phyloP scores from a whole-genome alignment of 2,113 vertebrate species.

The Barbus barbus region DNA sequence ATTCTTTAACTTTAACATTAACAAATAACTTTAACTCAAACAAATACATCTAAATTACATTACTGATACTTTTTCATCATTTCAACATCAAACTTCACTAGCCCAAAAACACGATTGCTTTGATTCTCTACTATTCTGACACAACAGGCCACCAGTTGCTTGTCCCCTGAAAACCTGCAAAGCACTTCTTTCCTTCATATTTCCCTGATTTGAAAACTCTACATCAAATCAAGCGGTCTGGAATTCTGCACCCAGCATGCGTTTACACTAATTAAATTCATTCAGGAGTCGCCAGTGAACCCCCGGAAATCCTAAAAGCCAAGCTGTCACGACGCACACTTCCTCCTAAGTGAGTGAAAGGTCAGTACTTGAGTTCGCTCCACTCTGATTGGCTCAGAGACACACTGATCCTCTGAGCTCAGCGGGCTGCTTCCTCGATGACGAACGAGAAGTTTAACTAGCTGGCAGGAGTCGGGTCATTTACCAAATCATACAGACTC shows the following conservation, averaged over 20 bases:
- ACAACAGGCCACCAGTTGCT: neutral
- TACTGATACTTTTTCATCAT: neutral
- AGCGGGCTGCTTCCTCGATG: constrained; percentile 55
- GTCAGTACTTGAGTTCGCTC: constrained; percentile 47
- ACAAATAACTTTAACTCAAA: neutral
- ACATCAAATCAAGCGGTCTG: neutral
- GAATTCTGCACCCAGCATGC: neutral
- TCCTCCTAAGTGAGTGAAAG: constrained; percentile 53
- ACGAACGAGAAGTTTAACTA: constrained; percentile 30
- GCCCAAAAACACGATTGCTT: neutral
- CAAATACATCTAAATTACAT: neutral
- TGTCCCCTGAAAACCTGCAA: neutral
- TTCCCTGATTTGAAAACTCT: neutral
- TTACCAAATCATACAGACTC: neutral
- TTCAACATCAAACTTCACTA: neutral
- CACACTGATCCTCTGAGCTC: constrained; percentile 43
- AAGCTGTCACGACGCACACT: constrained; percentile 35
- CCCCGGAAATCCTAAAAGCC: constrained; percentile 6
- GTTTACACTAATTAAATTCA: neutral
- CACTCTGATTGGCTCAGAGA: constrained; percentile 44
- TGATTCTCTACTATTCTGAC: neutral
- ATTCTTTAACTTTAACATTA: neutral
- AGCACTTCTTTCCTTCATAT: neutral
- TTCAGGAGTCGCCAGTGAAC: neutral
- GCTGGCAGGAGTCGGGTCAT: neutral